A percentile compares a stretch with the other conserved stretches of the same genome.
Conservation (phyloP, 1,140 invertebrate species). For the Drosophila albomicans region DNA sequence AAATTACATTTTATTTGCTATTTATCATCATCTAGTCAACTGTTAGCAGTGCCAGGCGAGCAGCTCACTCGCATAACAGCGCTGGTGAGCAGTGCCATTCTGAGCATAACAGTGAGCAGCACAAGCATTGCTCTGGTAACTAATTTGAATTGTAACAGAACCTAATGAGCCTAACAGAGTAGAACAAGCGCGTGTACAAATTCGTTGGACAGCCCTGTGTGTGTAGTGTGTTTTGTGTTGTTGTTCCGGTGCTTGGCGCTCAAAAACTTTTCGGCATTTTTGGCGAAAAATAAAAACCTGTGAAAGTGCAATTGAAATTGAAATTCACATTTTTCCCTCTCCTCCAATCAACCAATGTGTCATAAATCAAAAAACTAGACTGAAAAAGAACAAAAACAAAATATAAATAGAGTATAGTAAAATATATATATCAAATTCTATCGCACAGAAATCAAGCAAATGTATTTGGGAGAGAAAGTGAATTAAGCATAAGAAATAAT, state of each 20-base stretch:
- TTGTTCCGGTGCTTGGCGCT: conserved; percentile 71
- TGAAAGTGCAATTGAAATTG: conserved; percentile 31
- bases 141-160: conserved; percentile 7
- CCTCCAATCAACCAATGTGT: conserved; percentile 42
- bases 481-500: conserved; percentile 13
- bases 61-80: neutral
- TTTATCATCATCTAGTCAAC: neutral
- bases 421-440: conserved; percentile 30
- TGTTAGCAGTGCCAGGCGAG: neutral
- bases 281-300: conserved; percentile 27
- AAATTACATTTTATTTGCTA: neutral
- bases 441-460: conserved; percentile 1
- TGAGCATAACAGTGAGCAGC: conserved; percentile 28
- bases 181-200: conserved; percentile 20
- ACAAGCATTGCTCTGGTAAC: neutral
- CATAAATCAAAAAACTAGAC: conserved; percentile 43
- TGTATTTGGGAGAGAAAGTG: no score
- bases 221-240: conserved; percentile 50
- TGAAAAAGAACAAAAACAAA: conserved; percentile 22
- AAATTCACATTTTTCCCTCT: conserved; percentile 19
- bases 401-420: conserved; percentile 5
- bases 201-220: conserved; percentile 30
- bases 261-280: conserved; percentile 59
- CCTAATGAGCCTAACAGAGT: conserved; percentile 34
- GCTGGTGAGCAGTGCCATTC: conserved; percentile 9